Conservation (phyloP, 2,113 vertebrate species). For the Podocnemis expansa region DNA sequence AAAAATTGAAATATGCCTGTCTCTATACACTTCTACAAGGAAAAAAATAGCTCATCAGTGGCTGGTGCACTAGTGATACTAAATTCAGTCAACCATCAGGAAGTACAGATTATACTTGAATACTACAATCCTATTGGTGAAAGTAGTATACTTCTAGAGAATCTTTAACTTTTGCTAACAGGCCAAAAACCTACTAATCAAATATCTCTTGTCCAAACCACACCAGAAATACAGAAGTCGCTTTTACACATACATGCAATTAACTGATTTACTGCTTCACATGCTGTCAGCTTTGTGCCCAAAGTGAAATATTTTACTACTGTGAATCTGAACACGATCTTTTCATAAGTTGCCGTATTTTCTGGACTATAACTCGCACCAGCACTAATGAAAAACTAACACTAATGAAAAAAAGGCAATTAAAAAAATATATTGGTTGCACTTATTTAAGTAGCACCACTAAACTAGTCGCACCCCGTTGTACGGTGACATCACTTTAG, state of each 20-base stretch:
- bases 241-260: background rate
- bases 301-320: background rate
- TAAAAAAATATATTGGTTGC: too few relatives aligned
- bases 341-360: too few relatives aligned
- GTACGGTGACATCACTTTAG: too few relatives aligned
- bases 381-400: too few relatives aligned
- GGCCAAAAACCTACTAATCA: background rate
- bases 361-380: too few relatives aligned
- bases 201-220: background rate
- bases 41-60: fast-evolving
- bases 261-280: background rate
- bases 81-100: background rate
- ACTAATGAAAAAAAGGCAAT: too few relatives aligned
- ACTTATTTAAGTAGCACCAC: too few relatives aligned
- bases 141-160: background rate
- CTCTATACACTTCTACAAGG: background rate
- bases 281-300: background rate
- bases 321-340: background rate
- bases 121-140: background rate
- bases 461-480: too few relatives aligned
- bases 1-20: background rate
- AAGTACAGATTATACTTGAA: background rate
- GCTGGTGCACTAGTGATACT: fast-evolving
- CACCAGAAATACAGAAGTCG: background rate
- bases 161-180: background rate